These are phyloP conservation scores for Leptocoma aspasia DNA, from an alignment of 2,113 vertebrate genomes.

Conservation along the genomic window DNA sequence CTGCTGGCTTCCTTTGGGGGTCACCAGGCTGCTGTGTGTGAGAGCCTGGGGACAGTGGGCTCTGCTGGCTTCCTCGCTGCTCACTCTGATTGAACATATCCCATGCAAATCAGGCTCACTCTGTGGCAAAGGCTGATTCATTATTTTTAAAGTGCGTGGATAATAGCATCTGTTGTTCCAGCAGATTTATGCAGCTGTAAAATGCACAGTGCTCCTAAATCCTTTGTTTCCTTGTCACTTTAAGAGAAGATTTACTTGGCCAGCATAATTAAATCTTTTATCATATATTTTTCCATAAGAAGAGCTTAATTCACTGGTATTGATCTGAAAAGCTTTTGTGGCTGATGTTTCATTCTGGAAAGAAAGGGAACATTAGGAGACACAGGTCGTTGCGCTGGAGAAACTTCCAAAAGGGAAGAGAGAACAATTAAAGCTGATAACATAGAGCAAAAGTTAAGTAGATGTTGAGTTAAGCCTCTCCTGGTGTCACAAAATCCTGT, in stretches of 20 bases:
- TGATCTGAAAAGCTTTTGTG: slow-evolving; percentile 33
- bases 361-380: not conserved
- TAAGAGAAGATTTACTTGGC: slow-evolving; percentile 54
- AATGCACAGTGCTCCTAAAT: slow-evolving; percentile 28
- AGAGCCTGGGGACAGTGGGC: not conserved
- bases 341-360: not conserved
- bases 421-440: not conserved
- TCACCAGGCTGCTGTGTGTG: not conserved
- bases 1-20: not conserved
- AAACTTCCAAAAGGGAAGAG: not conserved
- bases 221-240: slow-evolving; percentile 43
- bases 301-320: slow-evolving; percentile 6
- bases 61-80: not conserved
- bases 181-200: slow-evolving; percentile 44
- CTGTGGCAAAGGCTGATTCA: slow-evolving; percentile 1
- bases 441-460: not conserved
- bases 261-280: slow-evolving; percentile 37
- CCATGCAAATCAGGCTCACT: not conserved
- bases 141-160: slow-evolving; percentile 44
- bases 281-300: slow-evolving; percentile 42
- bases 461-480: not conserved
- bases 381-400: not conserved
- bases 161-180: slow-evolving; percentile 39
- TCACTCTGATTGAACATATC: not conserved
- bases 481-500: not conserved